Percentiles rank a stretch among this genome's conserved stretches.
Evolutionary conservation across 1,140 invertebrate genomes (phyloP).

Genomic region (Phymastichus coffea): DNA sequence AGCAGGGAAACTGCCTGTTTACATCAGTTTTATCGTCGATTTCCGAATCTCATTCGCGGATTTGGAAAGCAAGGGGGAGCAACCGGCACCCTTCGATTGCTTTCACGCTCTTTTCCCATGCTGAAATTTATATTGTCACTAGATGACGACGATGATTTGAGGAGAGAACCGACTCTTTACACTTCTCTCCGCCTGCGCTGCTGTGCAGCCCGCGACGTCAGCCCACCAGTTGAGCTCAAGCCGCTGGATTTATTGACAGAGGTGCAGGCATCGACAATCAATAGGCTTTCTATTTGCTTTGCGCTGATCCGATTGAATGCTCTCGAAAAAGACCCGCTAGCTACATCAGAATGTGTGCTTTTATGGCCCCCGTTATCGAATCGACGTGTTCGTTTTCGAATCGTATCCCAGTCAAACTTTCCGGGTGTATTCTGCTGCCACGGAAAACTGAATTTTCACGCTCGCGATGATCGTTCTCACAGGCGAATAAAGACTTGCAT

Average conservation of each 20-base stretch:
- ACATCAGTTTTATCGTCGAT: slow-evolving; percentile 55
- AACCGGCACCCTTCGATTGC: neutral
- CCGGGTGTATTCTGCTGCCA: too few species aligned
- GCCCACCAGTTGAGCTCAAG: too few species aligned
- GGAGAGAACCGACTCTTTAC: neutral
- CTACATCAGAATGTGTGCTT: too few species aligned
- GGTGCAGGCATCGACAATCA: neutral
- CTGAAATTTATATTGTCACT: slow-evolving; percentile 22
- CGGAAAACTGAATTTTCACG: too few species aligned
- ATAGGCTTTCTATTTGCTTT: slow-evolving; percentile 7
- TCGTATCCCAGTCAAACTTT: too few species aligned
- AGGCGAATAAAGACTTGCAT: too few species aligned
- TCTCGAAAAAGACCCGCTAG: too few species aligned
- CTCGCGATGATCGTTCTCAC: too few species aligned
- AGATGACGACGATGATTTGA: slow-evolving; percentile 26
- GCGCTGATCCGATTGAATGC: neutral
- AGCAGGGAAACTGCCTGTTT: slow-evolving; percentile 53
- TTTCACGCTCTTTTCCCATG: neutral
- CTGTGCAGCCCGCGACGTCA: too few species aligned
- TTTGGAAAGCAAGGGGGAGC: slow-evolving; percentile 30
- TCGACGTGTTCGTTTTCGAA: too few species aligned
- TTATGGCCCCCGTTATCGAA: too few species aligned
- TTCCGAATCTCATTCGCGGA: slow-evolving; percentile 45
- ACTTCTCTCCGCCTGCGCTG: neutral
- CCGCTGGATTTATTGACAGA: slow-evolving; percentile 14